A percentile compares a stretch with the other conserved stretches of the same genome.
Conservation (phyloP, 2,888 invertebrate species). For the Hanleya hanleyi region DNA sequence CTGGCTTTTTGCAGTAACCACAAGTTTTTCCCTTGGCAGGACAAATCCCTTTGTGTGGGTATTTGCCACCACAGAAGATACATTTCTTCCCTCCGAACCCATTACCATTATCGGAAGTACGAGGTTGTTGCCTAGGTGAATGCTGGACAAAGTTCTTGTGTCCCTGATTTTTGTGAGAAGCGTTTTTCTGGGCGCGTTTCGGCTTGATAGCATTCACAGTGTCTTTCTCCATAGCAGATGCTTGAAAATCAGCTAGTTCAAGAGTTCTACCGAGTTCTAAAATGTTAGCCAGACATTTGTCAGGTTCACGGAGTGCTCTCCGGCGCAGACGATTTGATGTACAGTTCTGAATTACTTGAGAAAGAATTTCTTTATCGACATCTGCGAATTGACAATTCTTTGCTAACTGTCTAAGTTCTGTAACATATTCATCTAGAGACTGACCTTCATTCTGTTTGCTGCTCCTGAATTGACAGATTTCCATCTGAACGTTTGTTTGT, state of each 20-base stretch:
- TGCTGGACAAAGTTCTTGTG: too few relatives aligned
- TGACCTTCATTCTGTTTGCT: conserved; percentile 35
- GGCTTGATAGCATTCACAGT: not conserved
- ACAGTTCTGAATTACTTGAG: conserved; percentile 41
- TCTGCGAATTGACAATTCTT: conserved; percentile 32
- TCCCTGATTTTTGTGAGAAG: too few relatives aligned
- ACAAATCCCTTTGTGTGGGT: conserved; percentile 16
- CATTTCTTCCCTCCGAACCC: conserved; percentile 19
- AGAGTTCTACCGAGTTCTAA: conserved; percentile 7
- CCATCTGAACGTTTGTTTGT: conserved; percentile 25
- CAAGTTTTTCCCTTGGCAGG: conserved; percentile 17
- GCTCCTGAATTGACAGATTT: conserved; percentile 34
- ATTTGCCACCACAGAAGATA: conserved; percentile 28
- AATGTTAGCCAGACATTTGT: conserved; percentile 16
- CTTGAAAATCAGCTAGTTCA: conserved; percentile 35
- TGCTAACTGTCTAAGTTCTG: conserved; percentile 35
- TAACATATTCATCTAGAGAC: conserved; percentile 38
- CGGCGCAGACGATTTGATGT: conserved; percentile 34
- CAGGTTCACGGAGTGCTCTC: conserved; percentile 34
- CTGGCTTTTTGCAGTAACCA: conserved; percentile 21
- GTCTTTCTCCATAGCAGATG: conserved; percentile 31
- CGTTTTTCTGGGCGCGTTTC: too few relatives aligned
- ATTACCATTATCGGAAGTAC: too few relatives aligned
- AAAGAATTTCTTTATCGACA: conserved; percentile 30
- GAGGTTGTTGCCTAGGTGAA: too few relatives aligned